A percentile compares a stretch with the other conserved stretches of the same genome.
phyloP scores from a whole-genome alignment of 2,113 vertebrate genomes.

The Ondatra zibethicus region DNA sequence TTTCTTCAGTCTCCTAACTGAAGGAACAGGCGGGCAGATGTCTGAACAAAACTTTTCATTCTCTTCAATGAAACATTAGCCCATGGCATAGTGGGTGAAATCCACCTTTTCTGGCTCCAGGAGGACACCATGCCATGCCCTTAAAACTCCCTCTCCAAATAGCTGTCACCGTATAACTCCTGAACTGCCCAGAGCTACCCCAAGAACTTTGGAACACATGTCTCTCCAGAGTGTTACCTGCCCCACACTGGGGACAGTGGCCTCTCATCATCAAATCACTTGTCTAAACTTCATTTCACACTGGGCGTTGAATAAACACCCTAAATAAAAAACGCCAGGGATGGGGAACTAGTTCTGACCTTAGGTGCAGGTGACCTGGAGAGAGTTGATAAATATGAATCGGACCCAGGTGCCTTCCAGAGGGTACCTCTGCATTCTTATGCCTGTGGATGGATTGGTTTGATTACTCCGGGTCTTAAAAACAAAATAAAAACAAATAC shows the following conservation, averaged over 20 bases:
- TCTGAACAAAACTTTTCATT: neutral
- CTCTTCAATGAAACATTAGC: neutral
- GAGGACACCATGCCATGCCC: neutral
- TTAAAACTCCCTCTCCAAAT: neutral
- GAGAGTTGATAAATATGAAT: neutral
- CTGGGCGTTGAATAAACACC: neutral
- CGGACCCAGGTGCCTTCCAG: neutral
- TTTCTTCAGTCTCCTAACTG: neutral
- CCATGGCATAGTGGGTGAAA: neutral
- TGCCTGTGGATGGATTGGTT: neutral
- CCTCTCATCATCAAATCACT: neutral
- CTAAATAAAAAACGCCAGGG: neutral
- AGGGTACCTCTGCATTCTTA: neutral
- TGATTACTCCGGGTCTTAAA: constrained; percentile 41
- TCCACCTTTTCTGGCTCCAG: neutral
- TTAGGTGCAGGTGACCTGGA: neutral
- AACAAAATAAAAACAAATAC: constrained; percentile 60
- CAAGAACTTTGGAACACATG: neutral
- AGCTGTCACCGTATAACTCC: neutral
- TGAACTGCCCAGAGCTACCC: neutral
- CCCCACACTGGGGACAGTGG: neutral
- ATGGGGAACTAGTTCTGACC: neutral
- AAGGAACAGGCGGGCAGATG: neutral
- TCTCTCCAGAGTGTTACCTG: neutral
- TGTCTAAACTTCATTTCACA: neutral